Evolutionary conservation across 92 coral and sea anemone species (phyloP).

Genomic region (Epizoanthus stellaris): DNA sequence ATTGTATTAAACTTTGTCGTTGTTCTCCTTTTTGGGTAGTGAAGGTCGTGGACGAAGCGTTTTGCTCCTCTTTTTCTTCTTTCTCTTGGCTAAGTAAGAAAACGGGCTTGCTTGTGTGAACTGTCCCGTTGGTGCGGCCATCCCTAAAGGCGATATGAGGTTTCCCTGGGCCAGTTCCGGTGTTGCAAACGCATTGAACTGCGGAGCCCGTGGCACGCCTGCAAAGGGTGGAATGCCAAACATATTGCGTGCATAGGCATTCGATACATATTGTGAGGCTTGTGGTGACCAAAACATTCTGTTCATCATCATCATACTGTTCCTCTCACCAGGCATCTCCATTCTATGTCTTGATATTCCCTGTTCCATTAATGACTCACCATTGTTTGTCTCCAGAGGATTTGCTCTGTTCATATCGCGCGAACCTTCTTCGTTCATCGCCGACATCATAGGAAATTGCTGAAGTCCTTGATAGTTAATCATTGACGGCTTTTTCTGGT

Average conservation of each 20-base stretch:
- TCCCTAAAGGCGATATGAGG: background rate
- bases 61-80: conserved; percentile 44
- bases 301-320: background rate
- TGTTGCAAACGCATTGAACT: background rate
- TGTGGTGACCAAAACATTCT: background rate
- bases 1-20: too few relatives aligned
- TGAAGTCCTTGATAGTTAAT: background rate
- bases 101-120: background rate
- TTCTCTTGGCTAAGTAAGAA: background rate
- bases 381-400: background rate
- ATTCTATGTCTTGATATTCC: conserved; percentile 11
- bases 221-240: conserved; percentile 10
- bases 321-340: background rate
- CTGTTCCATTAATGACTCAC: background rate
- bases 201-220: background rate
- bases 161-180: conserved; percentile 1
- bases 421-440: conserved; percentile 9
- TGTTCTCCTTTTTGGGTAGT: background rate
- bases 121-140: background rate
- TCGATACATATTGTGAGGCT: background rate
- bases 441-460: too few relatives aligned
- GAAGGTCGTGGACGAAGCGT: background rate
- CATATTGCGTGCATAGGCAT: conserved; percentile 15
- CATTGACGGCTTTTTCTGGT: background rate
- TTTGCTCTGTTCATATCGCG: background rate